A percentile compares a stretch with the other conserved stretches of the same genome.
Evolutionary conservation across 1,140 invertebrate species (phyloP).

Genomic region (Homarus americanus): DNA sequence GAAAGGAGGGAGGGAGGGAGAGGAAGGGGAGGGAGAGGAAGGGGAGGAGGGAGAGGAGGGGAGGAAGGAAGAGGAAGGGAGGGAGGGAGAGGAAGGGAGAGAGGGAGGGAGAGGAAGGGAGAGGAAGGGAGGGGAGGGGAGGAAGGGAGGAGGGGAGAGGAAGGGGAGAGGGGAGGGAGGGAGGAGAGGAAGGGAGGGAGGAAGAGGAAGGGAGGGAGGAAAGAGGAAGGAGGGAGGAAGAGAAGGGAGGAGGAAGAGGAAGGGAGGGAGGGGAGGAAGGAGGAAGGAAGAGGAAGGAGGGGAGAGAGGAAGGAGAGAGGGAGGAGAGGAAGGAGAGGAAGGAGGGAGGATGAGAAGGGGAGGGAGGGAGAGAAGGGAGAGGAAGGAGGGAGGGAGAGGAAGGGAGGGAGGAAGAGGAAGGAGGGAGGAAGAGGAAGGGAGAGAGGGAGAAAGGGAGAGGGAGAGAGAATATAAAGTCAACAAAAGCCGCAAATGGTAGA

Average conservation of each 20-base stretch:
- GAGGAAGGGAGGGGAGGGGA: neutral
- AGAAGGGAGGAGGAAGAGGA: neutral
- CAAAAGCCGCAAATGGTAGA: too few relatives aligned
- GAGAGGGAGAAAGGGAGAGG: neutral
- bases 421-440: neutral
- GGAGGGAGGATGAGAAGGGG: conserved; percentile 8
- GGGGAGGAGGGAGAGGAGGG: neutral
- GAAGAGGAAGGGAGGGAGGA: neutral
- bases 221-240: neutral
- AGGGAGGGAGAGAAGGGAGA: conserved; percentile 15
- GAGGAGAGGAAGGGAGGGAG: neutral
- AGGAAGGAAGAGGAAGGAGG: neutral
- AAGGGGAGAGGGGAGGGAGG: neutral
- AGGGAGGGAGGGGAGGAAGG: neutral
- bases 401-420: conserved; percentile 25
- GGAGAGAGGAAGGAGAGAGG: neutral
- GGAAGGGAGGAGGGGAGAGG: neutral
- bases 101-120: neutral
- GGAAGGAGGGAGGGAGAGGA: conserved; percentile 11
- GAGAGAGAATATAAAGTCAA: neutral
- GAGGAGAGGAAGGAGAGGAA: neutral
- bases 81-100: neutral
- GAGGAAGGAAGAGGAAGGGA: neutral
- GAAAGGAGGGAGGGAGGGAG: neutral
- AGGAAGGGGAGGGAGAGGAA: neutral